Conservation (phyloP, 2,797 vertebrate species). For the Syncerus caffer region DNA sequence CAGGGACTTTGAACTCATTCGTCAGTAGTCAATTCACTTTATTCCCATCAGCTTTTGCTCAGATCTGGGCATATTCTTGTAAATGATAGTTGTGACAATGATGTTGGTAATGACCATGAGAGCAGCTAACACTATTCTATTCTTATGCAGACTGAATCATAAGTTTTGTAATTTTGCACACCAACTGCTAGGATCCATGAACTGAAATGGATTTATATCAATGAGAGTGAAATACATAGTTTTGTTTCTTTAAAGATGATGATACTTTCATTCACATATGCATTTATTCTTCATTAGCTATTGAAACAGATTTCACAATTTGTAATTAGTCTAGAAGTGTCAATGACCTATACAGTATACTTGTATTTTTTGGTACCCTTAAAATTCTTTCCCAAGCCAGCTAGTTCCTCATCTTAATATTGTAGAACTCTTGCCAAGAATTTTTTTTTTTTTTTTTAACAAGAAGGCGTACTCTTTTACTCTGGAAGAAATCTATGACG, state of each 20-base stretch:
- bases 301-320: not conserved
- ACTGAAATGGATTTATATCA: not conserved
- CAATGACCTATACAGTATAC: not conserved
- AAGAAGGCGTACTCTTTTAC: not conserved
- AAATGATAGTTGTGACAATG: not conserved
- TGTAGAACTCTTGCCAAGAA: not conserved
- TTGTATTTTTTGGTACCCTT: not conserved
- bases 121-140: not conserved
- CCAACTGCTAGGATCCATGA: not conserved
- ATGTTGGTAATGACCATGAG: not conserved
- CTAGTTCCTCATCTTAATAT: not conserved
- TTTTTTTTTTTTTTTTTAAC: not conserved
- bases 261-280: not conserved
- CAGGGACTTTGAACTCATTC: not conserved
- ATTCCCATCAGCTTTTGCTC: not conserved
- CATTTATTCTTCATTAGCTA: not conserved
- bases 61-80: not conserved
- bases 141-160: not conserved
- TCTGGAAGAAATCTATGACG: not conserved
- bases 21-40: not conserved
- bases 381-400: not conserved
- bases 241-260: slow-evolving; percentile 3
- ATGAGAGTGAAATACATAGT: not conserved
- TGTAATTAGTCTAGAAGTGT: not conserved
- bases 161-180: not conserved